Evolutionary conservation across 64 coral and sea anemone genomes (phyloP), one percentile per base, ranked within the genome.

Genomic region (Cladopsammia gracilis): DNA sequence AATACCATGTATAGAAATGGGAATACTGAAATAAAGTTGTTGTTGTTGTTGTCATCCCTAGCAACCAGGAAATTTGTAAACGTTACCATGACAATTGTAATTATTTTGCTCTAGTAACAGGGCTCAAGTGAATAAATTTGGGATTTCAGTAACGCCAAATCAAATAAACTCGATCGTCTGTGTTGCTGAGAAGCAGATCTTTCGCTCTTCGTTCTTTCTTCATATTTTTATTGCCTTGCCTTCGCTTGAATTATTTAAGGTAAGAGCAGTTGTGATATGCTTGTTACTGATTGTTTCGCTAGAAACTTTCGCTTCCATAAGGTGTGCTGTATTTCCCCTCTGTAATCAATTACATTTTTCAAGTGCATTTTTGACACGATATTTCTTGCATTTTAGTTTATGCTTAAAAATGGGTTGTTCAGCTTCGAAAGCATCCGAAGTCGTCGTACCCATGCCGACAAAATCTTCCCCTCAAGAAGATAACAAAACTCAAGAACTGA

Each of bases 381-480:
- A 79, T 53, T 64, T 92, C 10, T 84, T 65, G 68, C 51, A 16
- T 70, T 71, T 77, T 12, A 70, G 43, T 12, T 62, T 58, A 58
- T 73, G 18, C 20, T 73, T 71, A 20, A 91, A 75, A 14, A 98
- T 98, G 96, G 96, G 96, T 69, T 98, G 96, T 68, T 87, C 81
- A 43, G 87, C 96, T 48, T 98, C 96, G 3, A 98, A 94, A 82
- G 83, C 92, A 1, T 82, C 68, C 4, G 68, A 76, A 58, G 89
- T 96, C 6, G 90, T 94, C 16, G 91, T 69, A 1, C 82, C 91
- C 14, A 93, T 89, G 71, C 95, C 89, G 25, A 72, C 78, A 64
- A 25, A 89, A 75, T 72, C 72, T 61, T 25, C 60, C n/a, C 80
- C 62, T 22, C 15, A 84, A 68, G 44, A 52, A 22, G 61, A 75